phyloP scores from a whole-genome alignment of 2,797 vertebrate species.

The Gadopsis bispinosus region DNA sequence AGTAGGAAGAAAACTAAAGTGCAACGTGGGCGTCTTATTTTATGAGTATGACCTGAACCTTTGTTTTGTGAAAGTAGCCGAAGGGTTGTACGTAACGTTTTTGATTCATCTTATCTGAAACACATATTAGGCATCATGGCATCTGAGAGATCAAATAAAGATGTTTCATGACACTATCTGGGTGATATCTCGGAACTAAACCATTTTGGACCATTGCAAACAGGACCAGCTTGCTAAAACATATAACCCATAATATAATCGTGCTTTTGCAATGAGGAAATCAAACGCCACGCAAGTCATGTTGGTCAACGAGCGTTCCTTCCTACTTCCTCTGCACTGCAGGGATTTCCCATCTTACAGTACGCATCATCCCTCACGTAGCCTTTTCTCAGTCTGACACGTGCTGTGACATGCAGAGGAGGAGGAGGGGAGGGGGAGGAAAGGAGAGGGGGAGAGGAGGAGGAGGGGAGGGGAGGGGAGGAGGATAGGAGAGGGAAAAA shows the following conservation, averaged over 20 bases:
- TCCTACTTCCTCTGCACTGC: slow-evolving; percentile 25
- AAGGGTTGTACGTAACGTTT: no score
- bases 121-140: not conserved
- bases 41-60: no score
- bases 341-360: slow-evolving; percentile 67
- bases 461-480: no score
- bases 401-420: slow-evolving; percentile 23
- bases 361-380: slow-evolving; percentile 72
- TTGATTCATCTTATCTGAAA: no score
- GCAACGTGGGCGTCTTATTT: no score
- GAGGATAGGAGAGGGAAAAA: no score
- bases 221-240: not conserved
- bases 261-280: not conserved
- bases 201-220: not conserved
- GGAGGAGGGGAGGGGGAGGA: no score
- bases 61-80: not conserved
- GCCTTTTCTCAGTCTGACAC: slow-evolving; percentile 36
- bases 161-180: not conserved
- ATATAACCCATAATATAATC: no score
- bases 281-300: slow-evolving; percentile 1
- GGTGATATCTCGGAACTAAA: not conserved
- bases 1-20: not conserved
- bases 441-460: no score
- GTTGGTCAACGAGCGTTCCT: slow-evolving; percentile 6
- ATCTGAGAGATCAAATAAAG: not conserved